A percentile compares a stretch with the other conserved stretches of the same genome.
These are phyloP conservation scores for Marronus borbonicus DNA, from an alignment of 2,888 invertebrate genomes.

Conservation along the genomic window DNA sequence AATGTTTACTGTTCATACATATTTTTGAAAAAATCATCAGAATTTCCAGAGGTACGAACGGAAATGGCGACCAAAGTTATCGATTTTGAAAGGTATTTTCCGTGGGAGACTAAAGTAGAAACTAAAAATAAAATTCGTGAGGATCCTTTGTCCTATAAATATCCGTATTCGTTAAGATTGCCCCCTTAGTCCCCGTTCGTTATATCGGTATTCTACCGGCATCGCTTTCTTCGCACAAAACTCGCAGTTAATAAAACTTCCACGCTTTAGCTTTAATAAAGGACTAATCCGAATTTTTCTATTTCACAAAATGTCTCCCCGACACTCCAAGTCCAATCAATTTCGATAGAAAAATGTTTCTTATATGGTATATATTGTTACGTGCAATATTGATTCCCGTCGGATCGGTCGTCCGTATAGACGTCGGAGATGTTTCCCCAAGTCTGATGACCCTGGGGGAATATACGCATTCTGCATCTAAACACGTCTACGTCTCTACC, in stretches of 20 bases:
- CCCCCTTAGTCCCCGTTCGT: neutral
- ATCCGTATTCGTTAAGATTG: neutral
- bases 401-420: constrained; percentile 24
- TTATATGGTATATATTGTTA: constrained; percentile 33
- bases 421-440: constrained; percentile 32
- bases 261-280: constrained; percentile 34
- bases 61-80: no score
- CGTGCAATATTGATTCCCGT: constrained; percentile 35
- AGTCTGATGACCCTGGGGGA: constrained; percentile 22
- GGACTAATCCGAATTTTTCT: constrained; percentile 36
- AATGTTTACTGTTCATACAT: no score
- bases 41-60: no score
- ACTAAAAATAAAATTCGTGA: no score
- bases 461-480: constrained; percentile 30
- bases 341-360: constrained; percentile 42
- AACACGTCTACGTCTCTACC: constrained; percentile 22
- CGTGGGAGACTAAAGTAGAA: no score
- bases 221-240: constrained; percentile 14
- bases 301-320: constrained; percentile 30
- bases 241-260: constrained; percentile 29
- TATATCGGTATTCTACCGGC: constrained; percentile 1
- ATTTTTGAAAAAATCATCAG: no score
- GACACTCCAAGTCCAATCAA: constrained; percentile 26
- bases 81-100: no score
- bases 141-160: no score